phyloP scores from a whole-genome alignment of 2,113 vertebrate genomes.

The Okapia johnstoni region DNA sequence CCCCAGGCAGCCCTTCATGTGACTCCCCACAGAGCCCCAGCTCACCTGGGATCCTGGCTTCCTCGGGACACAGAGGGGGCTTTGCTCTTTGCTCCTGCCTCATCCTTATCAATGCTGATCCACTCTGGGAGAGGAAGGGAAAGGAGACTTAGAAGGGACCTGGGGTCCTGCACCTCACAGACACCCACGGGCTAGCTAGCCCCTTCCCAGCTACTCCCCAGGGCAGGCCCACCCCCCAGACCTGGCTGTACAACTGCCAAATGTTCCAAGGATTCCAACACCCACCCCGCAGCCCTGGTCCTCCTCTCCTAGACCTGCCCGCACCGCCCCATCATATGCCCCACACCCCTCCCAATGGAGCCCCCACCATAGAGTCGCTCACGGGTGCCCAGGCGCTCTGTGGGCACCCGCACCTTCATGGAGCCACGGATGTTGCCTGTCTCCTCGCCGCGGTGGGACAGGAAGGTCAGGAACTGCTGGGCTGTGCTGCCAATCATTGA shows the following conservation, averaged over 20 bases:
- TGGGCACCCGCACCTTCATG: conserved; percentile 95
- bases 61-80: conserved; percentile 76
- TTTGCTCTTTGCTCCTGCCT: conserved; percentile 90
- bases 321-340: neutral
- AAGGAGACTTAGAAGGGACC: neutral
- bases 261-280: neutral
- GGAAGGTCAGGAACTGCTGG: conserved; percentile 96
- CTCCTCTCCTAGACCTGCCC: neutral
- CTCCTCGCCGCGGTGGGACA: conserved; percentile 96
- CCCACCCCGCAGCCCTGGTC: neutral
- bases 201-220: neutral
- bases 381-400: conserved; percentile 93
- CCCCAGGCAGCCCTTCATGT: neutral
- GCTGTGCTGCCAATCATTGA: conserved; percentile 98
- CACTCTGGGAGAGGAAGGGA: conserved; percentile 83
- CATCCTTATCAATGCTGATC: conserved; percentile 97
- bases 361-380: conserved; percentile 93
- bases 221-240: neutral
- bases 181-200: neutral
- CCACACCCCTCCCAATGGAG: neutral
- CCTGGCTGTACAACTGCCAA: neutral
- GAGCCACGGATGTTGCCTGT: conserved; percentile 96
- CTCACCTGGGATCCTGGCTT: conserved; percentile 84
- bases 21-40: neutral
- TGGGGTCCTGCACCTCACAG: neutral